These are phyloP conservation scores for Exaiptasia diaphana DNA, from an alignment of 64 coral and sea anemone species.

Conservation along the genomic window DNA sequence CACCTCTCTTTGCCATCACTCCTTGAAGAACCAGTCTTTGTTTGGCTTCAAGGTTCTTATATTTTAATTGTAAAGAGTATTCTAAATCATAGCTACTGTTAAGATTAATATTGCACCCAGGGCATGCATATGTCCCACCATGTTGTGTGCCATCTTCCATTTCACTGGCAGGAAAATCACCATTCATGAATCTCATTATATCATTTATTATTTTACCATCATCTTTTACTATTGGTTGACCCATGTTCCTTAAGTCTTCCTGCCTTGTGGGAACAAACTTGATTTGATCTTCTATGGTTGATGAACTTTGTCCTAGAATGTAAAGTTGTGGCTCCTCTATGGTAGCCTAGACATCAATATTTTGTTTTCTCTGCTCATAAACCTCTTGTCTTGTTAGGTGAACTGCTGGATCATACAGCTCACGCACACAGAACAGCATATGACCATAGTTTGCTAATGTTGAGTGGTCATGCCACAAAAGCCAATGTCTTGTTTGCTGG, in stretches of 20 bases:
- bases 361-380: too few relatives aligned
- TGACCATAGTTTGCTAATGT: too few relatives aligned
- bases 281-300: conserved; percentile 27
- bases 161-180: too few relatives aligned
- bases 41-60: background rate
- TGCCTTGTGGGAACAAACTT: background rate
- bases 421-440: too few relatives aligned
- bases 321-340: background rate
- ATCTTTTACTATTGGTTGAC: background rate
- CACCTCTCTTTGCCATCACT: background rate
- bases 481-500: too few relatives aligned
- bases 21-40: background rate
- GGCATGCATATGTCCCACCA: too few relatives aligned
- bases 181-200: too few relatives aligned
- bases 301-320: conserved; percentile 1
- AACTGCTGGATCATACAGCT: too few relatives aligned
- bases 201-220: background rate
- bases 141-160: too few relatives aligned
- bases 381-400: background rate
- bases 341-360: background rate
- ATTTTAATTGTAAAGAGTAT: background rate
- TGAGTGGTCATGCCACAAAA: too few relatives aligned
- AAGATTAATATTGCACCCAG: too few relatives aligned
- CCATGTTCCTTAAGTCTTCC: background rate
- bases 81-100: background rate